phyloP scores from a whole-genome alignment of 2,797 vertebrate genomes.

The Cuniculus paca region DNA sequence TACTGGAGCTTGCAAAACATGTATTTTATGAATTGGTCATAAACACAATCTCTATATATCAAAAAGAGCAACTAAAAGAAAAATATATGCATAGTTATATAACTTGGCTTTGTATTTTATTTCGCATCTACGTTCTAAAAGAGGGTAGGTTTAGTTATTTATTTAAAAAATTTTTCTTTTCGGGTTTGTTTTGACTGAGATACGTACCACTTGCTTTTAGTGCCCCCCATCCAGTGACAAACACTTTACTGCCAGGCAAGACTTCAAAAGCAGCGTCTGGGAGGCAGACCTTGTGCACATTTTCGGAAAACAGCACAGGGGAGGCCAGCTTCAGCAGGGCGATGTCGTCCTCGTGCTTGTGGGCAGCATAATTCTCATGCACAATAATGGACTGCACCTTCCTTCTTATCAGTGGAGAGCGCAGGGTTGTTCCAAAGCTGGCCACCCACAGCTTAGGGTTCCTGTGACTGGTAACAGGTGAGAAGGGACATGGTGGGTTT shows the following conservation, averaged over 20 bases:
- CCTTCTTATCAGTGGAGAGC: constrained; percentile 81
- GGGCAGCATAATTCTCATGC: constrained; percentile 84
- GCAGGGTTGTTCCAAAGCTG: constrained; percentile 88
- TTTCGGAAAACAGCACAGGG: constrained; percentile 85
- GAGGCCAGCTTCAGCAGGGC: constrained; percentile 87
- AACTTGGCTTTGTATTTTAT: background rate
- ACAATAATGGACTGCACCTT: constrained; percentile 84
- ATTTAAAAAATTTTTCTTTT: background rate
- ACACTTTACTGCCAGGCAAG: constrained; percentile 75
- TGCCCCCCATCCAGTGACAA: constrained; percentile 90
- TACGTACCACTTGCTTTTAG: constrained; percentile 87
- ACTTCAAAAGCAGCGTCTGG: constrained; percentile 82
- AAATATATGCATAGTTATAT: background rate
- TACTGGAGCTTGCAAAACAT: background rate
- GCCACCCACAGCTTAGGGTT: constrained; percentile 86
- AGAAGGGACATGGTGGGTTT: constrained; percentile 58
- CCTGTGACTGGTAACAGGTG: constrained; percentile 73
- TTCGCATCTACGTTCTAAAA: background rate
- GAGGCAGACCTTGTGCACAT: constrained; percentile 88
- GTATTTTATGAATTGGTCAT: background rate
- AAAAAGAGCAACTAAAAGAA: background rate
- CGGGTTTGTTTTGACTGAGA: background rate
- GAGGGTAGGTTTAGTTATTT: background rate
- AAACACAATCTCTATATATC: background rate
- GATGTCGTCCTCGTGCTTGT: constrained; percentile 85